A percentile compares a stretch with the other conserved stretches of the same genome.
phyloP scores from a whole-genome alignment of 2,113 vertebrate genomes.

The Abramis brama region DNA sequence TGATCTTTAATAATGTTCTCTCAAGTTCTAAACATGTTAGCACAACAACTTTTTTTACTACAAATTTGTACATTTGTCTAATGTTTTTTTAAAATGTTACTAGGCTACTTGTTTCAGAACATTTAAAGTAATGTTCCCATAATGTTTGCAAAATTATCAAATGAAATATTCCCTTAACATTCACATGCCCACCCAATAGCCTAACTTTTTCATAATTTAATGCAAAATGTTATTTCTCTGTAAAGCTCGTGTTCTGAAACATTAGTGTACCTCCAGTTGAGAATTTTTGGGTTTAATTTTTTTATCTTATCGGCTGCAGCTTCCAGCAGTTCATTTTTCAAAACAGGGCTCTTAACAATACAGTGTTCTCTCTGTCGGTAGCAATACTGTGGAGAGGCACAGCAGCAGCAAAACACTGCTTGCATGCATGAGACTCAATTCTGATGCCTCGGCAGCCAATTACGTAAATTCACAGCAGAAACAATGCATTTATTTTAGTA shows the following conservation, averaged over 20 bases:
- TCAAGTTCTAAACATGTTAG: no score
- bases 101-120: no score
- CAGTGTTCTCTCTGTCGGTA: not conserved
- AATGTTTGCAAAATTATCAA: no score
- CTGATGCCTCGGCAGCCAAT: not conserved
- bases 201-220: no score
- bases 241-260: not conserved
- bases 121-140: no score
- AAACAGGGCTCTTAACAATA: not conserved
- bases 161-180: no score
- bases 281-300: not conserved
- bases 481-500: not conserved
- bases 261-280: not conserved
- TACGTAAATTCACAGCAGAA: not conserved
- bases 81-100: no score
- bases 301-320: not conserved
- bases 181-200: no score
- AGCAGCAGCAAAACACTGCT: not conserved
- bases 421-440: not conserved
- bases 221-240: not conserved
- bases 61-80: no score
- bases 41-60: no score
- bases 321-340: not conserved
- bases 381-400: not conserved
- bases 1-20: no score